Conservation (phyloP, 2,113 vertebrate species). For the Hippocampus guttulatus region DNA sequence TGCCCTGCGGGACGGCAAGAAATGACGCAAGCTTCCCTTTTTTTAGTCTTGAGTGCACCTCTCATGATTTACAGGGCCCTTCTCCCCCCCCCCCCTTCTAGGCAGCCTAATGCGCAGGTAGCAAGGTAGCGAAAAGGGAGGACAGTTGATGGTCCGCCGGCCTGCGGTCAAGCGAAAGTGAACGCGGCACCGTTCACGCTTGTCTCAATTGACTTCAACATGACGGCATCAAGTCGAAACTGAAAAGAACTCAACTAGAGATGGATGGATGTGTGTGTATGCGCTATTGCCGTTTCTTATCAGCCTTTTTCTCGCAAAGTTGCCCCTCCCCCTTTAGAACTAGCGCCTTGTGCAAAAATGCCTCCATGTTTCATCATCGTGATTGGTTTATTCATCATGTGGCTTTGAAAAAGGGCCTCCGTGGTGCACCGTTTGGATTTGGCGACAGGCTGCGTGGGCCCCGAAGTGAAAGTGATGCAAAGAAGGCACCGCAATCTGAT, state of each 20-base stretch:
- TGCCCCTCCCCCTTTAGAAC: no score
- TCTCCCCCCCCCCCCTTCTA: not conserved
- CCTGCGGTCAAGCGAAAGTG: not conserved
- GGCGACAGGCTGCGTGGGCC: not conserved
- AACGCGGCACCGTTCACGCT: not conserved
- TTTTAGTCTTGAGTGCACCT: not conserved
- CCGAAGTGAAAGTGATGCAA: conserved; percentile 13
- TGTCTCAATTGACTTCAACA: not conserved
- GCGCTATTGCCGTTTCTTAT: no score
- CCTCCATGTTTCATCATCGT: not conserved
- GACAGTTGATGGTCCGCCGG: not conserved
- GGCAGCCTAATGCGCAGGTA: not conserved
- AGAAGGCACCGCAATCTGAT: conserved; percentile 32
- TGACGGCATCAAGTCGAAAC: no score
- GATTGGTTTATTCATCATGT: not conserved
- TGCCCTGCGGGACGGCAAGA: not conserved
- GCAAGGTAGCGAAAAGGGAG: not conserved
- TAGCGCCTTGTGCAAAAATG: not conserved
- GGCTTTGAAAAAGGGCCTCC: not conserved
- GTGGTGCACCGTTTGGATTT: not conserved
- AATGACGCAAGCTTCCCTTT: not conserved
- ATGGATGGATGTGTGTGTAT: no score
- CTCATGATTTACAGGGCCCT: not conserved
- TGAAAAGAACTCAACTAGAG: no score
- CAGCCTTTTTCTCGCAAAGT: no score